Base-by-base conservation (phyloP, 2,888 invertebrate species). In the Chromoteleia sp. region DNA sequence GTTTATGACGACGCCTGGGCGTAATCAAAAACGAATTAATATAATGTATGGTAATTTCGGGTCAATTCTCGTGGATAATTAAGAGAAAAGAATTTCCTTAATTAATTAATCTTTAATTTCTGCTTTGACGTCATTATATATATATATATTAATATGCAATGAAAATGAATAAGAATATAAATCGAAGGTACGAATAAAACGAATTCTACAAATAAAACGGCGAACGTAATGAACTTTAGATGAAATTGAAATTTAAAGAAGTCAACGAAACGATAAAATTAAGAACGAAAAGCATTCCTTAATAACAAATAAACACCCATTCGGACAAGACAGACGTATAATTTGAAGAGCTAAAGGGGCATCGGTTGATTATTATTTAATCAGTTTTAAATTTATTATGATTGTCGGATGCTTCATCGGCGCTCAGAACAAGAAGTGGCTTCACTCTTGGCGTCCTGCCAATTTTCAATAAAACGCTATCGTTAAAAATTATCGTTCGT, bases 401-500 rank as follows among this genome's bases (percentile, higher is more conserved):
- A 59, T 59, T 48, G 48, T 50, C 33, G 48, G 39, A 59, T 29
- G 59, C 48, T 71, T 50, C 7, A 71, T 68, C 48, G 59, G 45
- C 25, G 36, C 33, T 36, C 30, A 48, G 54, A 68, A 79, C 41
- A 59, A 76, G 43, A 52, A 59, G 30, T 45, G n/a, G 50, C 43
- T 61, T 33, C 52, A 59, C 25, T 33, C 19, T 45, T 70, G 77
- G 71, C 77, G 6, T 19, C 7, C 1, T 41, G 63, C 65, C 77
- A 58, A 50, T 71, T 63, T 71, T 71, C 63, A 65, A 78, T 78
- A 54, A 78, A 71, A 48, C n/a, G 45, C 58, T 73, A 67, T 73
- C 71, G 71, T 59, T 73, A 59, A 65, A 77, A 78, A 70, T 77
- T 68, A 63, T 63, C 63, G 45, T 61, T 56, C 70, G 70, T 79